Evolutionary conservation across 2,888 invertebrate genomes (phyloP).

Genomic region (Doris montereyensis): DNA sequence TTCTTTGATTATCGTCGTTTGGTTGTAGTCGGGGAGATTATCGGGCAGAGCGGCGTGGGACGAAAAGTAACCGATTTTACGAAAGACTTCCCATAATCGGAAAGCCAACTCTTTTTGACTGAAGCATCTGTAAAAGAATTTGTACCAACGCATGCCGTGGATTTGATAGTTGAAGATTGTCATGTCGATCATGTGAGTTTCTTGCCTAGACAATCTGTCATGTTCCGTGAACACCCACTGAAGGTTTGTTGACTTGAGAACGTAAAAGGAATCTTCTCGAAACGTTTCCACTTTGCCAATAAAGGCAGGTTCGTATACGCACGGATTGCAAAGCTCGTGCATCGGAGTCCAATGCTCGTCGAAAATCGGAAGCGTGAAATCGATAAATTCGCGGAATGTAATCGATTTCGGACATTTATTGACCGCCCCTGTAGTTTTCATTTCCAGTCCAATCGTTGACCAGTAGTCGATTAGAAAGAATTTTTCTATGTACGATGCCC

Average conservation of each 20-base stretch:
- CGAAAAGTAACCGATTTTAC: slow-evolving; percentile 34
- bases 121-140: slow-evolving; percentile 34
- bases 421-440: slow-evolving; percentile 33
- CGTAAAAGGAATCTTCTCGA: slow-evolving; percentile 32
- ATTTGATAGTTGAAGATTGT: slow-evolving; percentile 39
- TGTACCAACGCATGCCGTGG: slow-evolving; percentile 41
- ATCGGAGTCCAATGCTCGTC: slow-evolving; percentile 39
- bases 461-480: slow-evolving; percentile 38
- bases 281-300: slow-evolving; percentile 38
- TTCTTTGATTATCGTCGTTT: slow-evolving; percentile 33
- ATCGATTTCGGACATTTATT: slow-evolving; percentile 38
- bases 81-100: slow-evolving; percentile 40
- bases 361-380: slow-evolving; percentile 34
- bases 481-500: slow-evolving; percentile 39
- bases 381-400: slow-evolving; percentile 38
- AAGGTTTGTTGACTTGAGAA: slow-evolving; percentile 21
- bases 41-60: slow-evolving; percentile 31
- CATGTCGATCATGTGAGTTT: slow-evolving; percentile 38
- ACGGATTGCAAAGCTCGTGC: slow-evolving; percentile 41
- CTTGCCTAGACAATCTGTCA: slow-evolving; percentile 32
- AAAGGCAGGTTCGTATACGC: slow-evolving; percentile 24
- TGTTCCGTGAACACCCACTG: slow-evolving; percentile 37
- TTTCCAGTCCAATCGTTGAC: slow-evolving; percentile 18
- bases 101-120: slow-evolving; percentile 31
- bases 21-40: slow-evolving; percentile 38